Conservation (phyloP, 2,113 vertebrate species). For the Canis aureus region DNA sequence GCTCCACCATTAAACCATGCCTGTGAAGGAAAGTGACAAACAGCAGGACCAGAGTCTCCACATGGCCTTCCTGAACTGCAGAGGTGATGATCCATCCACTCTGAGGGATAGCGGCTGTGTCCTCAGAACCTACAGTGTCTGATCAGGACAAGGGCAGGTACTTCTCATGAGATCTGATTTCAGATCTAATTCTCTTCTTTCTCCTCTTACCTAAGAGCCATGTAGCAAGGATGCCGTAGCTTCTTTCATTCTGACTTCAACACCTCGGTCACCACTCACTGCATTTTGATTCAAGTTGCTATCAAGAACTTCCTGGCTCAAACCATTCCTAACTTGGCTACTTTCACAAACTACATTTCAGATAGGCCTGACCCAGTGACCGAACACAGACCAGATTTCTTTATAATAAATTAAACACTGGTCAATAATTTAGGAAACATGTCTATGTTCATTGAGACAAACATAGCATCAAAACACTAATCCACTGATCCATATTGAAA, state of each 20-base stretch:
- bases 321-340: neutral
- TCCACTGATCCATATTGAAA: neutral
- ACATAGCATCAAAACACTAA: neutral
- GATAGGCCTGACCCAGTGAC: neutral
- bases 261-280: neutral
- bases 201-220: neutral
- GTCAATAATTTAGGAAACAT: neutral
- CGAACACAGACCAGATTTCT: neutral
- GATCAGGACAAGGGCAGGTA: neutral
- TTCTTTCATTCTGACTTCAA: neutral
- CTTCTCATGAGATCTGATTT: neutral
- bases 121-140: neutral
- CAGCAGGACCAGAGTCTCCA: slow-evolving; percentile 58
- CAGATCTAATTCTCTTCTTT: neutral
- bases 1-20: slow-evolving; percentile 74
- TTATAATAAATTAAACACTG: slow-evolving; percentile 14
- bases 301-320: slow-evolving; percentile 3
- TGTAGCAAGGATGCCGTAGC: neutral
- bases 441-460: neutral
- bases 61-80: neutral
- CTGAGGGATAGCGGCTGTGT: neutral
- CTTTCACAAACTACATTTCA: neutral
- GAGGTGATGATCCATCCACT: neutral
- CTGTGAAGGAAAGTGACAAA: slow-evolving; percentile 72
- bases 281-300: neutral